Conservation (phyloP, 1,140 invertebrate genomes). For the Coenobita brevimanus region DNA sequence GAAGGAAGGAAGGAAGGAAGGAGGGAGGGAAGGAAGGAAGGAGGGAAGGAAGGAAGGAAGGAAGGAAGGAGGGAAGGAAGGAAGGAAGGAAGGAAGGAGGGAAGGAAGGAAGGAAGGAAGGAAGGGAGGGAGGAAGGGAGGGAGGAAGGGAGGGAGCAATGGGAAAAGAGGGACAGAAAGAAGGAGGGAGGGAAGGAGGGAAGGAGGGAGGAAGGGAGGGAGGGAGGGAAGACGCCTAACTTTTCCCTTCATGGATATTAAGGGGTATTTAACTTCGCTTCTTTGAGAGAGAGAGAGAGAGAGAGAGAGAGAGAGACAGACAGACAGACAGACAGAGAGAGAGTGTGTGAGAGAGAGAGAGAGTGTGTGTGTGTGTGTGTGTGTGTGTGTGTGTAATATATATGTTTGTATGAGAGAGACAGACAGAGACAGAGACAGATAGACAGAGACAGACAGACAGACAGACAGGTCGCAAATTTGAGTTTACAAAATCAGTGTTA, state of each 20-base stretch:
- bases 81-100: slow-evolving; percentile 7
- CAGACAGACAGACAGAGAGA: neutral
- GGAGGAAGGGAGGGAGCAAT: neutral
- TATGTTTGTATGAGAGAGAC: too few relatives aligned
- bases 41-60: neutral
- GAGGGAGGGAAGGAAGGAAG: neutral
- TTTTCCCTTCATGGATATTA: neutral
- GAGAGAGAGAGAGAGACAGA: slow-evolving; percentile 4
- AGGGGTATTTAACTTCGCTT: neutral
- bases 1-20: neutral
- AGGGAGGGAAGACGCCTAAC: neutral
- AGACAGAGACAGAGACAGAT: too few relatives aligned
- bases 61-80: neutral
- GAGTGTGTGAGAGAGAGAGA: neutral
- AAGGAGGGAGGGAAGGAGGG: neutral
- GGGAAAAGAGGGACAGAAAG: neutral
- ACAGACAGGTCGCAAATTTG: too few relatives aligned
- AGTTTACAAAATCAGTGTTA: too few relatives aligned
- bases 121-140: neutral
- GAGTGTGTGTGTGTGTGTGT: neutral
- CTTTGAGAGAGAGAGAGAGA: neutral
- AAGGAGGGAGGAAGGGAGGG: neutral
- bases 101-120: neutral
- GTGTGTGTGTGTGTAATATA: too few relatives aligned
- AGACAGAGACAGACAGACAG: too few relatives aligned